Evolutionary conservation across 2,113 vertebrate genomes (phyloP).

Genomic region (Otis tarda): DNA sequence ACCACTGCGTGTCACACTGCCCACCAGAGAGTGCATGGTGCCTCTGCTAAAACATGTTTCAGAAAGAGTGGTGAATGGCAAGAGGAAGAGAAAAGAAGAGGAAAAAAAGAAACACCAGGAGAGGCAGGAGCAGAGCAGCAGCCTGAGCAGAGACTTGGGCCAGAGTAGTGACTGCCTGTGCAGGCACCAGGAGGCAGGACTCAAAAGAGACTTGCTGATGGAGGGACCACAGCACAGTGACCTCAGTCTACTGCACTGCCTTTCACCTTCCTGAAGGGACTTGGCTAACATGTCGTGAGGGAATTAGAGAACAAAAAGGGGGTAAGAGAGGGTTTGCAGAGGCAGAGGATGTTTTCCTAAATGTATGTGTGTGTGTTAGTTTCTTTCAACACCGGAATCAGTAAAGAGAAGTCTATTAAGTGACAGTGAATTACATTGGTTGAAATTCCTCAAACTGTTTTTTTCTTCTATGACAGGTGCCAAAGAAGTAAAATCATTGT

Average conservation of each 20-base stretch:
- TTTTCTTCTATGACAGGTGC: not conserved
- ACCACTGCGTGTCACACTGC: rapidly evolving
- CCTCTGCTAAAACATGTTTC: not conserved
- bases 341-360: not conserved
- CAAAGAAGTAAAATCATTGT: not conserved
- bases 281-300: rapidly evolving
- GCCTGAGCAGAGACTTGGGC: not conserved
- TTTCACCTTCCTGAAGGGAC: not conserved
- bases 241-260: not conserved
- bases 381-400: not conserved
- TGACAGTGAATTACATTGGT: not conserved
- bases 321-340: not conserved
- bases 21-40: not conserved
- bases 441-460: not conserved
- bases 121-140: not conserved
- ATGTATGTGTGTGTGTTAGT: not conserved
- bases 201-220: not conserved
- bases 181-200: not conserved
- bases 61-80: not conserved
- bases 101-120: not conserved
- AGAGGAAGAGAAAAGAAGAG: not conserved
- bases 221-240: not conserved
- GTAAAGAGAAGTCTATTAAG: not conserved
- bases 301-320: not conserved
- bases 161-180: too few relatives aligned